Base-by-base conservation (phyloP, 2,888 invertebrate species). In the Dasypogon diadema region DNA sequence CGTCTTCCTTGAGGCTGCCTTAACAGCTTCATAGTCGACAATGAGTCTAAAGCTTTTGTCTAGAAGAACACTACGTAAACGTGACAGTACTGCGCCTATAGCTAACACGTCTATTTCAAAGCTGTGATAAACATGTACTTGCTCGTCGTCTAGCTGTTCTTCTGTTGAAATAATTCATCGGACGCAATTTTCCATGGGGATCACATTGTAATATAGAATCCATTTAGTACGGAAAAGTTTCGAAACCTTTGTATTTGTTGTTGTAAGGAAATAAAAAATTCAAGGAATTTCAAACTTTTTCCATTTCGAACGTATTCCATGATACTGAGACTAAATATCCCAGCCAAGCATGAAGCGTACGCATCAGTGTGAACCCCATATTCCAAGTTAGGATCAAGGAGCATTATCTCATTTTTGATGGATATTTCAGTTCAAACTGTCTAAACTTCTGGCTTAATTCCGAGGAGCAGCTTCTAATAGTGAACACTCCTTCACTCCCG, bases 91-190 rank as follows among this genome's bases (percentile, higher is more conserved):
- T 51, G 78, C 80, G 0, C 80, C 83, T 30, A 82, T 81, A 0
- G 85, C 85, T 5, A 86, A 77, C 0, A 81, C 81, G 76, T 85
- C 86, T 24, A 84, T 72, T 34, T 87, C 86, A 24, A 84, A 82
- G 0, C 82, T 82, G 16, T 82, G 82, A 75, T 83, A 85, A 14
- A 80, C 81, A 6, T 79, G 76, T 79, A 85, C 84, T 1, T 82
- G 80, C 0, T 76, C 78, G 0, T n/a, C n/a, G n/a, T n/a, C n/a
- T n/a, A n/a, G 82, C 82, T 5, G 81, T 82, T 37, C 80, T 79
- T 75, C 82, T 79, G 51, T 83, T 84, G 24, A 76, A 82, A 74
- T 83, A 85, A 0, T 81, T 81, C 0, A 87, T 78, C 0, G 82
- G 82, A 8, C 78, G 80, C 5, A 76, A 77, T 0, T 2, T 0